phyloP scores from a whole-genome alignment of 30 jellyfish, hydroid and myxozoan species.

The Mastigias papua region DNA sequence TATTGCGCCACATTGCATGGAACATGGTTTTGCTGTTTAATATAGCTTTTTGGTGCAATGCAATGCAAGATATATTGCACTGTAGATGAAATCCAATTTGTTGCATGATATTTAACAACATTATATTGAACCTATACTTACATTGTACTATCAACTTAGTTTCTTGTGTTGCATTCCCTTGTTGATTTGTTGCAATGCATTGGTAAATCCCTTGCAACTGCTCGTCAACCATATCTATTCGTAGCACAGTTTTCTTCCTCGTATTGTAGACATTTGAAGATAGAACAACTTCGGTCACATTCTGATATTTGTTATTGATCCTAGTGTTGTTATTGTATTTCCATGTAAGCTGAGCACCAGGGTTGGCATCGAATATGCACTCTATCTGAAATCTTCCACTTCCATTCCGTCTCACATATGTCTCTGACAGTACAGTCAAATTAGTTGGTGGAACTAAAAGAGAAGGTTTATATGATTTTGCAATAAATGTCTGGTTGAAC shows the following conservation, averaged over 20 bases:
- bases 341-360: slow-evolving; percentile 54
- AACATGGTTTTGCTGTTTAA: not conserved
- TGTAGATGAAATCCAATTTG: not conserved
- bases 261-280: slow-evolving; percentile 4
- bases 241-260: slow-evolving; percentile 23
- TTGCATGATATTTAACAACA: not conserved
- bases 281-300: not conserved
- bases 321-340: not conserved
- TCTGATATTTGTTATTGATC: not conserved
- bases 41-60: too few relatives aligned
- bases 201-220: slow-evolving; percentile 22
- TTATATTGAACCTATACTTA: slow-evolving; percentile 15
- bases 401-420: slow-evolving; percentile 21
- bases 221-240: not conserved
- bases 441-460: slow-evolving; percentile 44
- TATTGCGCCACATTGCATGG: too few relatives aligned
- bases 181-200: slow-evolving; percentile 43
- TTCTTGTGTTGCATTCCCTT: slow-evolving; percentile 13
- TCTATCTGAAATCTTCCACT: slow-evolving; percentile 1
- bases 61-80: not conserved
- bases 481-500: too few relatives aligned
- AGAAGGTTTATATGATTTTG: too few relatives aligned
- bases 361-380: slow-evolving; percentile 57
- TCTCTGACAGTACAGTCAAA: not conserved
- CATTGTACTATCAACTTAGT: slow-evolving; percentile 37